Conservation (phyloP, 2,888 invertebrate species). For the Epinotia brunnichana region DNA sequence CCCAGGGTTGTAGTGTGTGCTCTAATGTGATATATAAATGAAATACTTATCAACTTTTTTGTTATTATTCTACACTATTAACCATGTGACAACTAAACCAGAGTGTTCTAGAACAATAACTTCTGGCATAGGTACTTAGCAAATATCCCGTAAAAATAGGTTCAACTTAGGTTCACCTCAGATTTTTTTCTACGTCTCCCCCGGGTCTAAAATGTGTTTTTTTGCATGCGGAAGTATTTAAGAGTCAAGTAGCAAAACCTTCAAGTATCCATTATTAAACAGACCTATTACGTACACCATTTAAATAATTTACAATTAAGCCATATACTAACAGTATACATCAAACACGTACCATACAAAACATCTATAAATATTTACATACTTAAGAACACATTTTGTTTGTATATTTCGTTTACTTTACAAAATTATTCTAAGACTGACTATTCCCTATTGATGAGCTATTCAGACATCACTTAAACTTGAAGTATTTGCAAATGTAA, state of each 20-base stretch:
- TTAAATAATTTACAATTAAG: conserved; percentile 4
- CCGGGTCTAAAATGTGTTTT: no score
- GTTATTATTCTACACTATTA: no score
- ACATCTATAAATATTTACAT: conserved; percentile 47
- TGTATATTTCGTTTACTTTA: conserved; percentile 46
- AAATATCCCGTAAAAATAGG: no score
- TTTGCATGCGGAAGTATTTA: no score
- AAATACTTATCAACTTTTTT: no score
- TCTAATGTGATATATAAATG: neutral
- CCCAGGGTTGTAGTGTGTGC: neutral
- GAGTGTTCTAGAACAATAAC: no score
- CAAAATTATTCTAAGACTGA: neutral
- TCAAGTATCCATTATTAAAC: neutral
- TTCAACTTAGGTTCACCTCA: no score
- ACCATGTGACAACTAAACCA: no score
- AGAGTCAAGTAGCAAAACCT: neutral
- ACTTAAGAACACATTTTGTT: conserved; percentile 53
- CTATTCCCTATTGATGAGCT: neutral
- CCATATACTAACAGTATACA: conserved; percentile 28
- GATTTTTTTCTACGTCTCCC: no score
- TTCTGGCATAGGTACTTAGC: no score
- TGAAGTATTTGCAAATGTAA: neutral
- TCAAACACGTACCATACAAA: conserved; percentile 36
- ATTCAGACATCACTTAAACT: neutral
- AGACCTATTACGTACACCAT: neutral